These are phyloP conservation scores for Pectinophora gossypiella DNA, from an alignment of 1,140 invertebrate species.

Conservation along the genomic window DNA sequence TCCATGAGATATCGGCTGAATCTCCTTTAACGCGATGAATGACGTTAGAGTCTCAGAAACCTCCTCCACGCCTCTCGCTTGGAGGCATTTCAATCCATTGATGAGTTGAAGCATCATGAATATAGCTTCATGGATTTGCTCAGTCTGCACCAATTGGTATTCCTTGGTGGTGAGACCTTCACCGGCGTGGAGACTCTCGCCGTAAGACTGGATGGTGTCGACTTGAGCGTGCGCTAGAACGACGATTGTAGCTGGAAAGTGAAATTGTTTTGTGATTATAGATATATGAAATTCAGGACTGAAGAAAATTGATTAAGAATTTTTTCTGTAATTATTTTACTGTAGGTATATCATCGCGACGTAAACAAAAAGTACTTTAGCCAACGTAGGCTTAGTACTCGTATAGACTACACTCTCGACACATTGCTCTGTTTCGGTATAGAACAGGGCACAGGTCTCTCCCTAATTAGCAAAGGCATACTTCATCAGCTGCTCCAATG, in stretches of 20 bases:
- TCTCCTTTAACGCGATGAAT: slow-evolving; percentile 78
- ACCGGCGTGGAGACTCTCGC: slow-evolving; percentile 73
- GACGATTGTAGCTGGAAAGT: slow-evolving; percentile 84
- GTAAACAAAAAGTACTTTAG: too few relatives aligned
- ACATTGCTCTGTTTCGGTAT: too few relatives aligned
- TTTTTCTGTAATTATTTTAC: too few relatives aligned
- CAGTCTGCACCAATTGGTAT: slow-evolving; percentile 53
- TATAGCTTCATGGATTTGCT: slow-evolving; percentile 67
- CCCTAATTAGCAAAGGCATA: too few relatives aligned
- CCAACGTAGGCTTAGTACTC: too few relatives aligned
- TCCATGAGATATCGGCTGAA: slow-evolving; percentile 35
- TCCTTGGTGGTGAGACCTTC: slow-evolving; percentile 71
- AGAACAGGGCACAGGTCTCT: too few relatives aligned
- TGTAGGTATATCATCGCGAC: too few relatives aligned
- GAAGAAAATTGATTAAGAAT: too few relatives aligned
- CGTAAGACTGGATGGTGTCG: slow-evolving; percentile 81
- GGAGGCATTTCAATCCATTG: slow-evolving; percentile 87
- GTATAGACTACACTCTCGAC: too few relatives aligned
- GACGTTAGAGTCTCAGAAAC: slow-evolving; percentile 80
- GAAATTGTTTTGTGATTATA: too few relatives aligned
- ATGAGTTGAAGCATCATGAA: slow-evolving; percentile 89
- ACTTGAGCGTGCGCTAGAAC: slow-evolving; percentile 82
- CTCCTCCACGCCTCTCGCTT: slow-evolving; percentile 89
- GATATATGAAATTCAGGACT: too few relatives aligned
- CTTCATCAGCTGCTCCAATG: too few relatives aligned